These are phyloP conservation scores for Pteria penguin DNA, from an alignment of 2,888 invertebrate genomes.

Conservation along the genomic window DNA sequence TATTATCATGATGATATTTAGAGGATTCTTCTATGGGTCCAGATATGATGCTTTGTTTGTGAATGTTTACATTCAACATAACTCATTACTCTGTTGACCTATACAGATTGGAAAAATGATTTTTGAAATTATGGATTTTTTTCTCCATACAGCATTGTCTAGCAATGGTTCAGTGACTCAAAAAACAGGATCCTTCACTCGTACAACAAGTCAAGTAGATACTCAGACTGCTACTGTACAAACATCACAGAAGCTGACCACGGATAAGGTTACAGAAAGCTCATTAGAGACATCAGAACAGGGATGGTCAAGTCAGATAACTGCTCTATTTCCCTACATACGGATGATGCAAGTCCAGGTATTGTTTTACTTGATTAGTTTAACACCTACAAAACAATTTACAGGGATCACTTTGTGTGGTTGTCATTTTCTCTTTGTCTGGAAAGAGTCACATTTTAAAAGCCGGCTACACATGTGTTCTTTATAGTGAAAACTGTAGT, in stretches of 20 bases:
- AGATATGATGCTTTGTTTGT: too few relatives aligned
- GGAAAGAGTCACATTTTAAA: not conserved
- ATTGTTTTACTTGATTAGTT: not conserved
- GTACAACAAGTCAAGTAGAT: conserved; percentile 30
- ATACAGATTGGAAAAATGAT: too few relatives aligned
- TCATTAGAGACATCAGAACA: conserved; percentile 6
- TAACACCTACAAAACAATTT: too few relatives aligned
- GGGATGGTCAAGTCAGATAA: conserved; percentile 49
- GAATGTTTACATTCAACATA: too few relatives aligned
- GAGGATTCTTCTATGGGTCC: too few relatives aligned
- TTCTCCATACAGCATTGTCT: too few relatives aligned
- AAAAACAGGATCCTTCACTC: conserved; percentile 45
- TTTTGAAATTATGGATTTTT: too few relatives aligned
- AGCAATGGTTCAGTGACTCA: conserved; percentile 44
- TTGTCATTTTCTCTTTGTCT: not conserved
- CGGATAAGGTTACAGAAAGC: conserved; percentile 18
- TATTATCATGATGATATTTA: too few relatives aligned
- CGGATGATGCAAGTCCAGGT: conserved; percentile 76
- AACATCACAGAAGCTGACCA: conserved; percentile 27
- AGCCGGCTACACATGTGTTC: not conserved
- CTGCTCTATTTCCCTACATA: conserved; percentile 67
- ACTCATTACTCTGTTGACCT: too few relatives aligned
- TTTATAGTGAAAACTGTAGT: not conserved
- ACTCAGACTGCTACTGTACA: conserved; percentile 21
- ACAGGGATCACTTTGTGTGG: not conserved